Conservation (phyloP, 2,888 invertebrate genomes). For the Campoletis raptor region DNA sequence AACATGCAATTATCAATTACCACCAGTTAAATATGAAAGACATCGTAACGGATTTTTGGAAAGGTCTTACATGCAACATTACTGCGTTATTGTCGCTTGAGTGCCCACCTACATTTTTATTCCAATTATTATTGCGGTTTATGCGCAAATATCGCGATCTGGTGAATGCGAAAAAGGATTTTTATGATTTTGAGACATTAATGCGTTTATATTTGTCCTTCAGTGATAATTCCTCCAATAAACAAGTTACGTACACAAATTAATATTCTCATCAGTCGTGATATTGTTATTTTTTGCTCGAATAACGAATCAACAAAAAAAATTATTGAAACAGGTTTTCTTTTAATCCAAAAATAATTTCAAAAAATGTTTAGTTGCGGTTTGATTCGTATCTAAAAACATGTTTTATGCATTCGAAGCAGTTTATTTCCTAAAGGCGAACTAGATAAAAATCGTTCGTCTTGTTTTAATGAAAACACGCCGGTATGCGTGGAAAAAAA, state of each 20-base stretch:
- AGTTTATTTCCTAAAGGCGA: conserved; percentile 7
- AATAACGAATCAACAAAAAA: background rate
- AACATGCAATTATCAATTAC: conserved; percentile 29
- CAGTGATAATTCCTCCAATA: background rate
- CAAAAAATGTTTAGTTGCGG: background rate
- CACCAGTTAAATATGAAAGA: background rate
- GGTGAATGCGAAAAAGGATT: conserved; percentile 19
- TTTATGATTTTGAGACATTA: conserved; percentile 35
- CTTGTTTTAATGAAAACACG: conserved; percentile 32
- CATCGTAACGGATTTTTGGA: conserved; percentile 5
- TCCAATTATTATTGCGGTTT: conserved; percentile 22
- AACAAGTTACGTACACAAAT: background rate
- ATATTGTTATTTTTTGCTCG: background rate
- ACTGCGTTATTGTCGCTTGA: conserved; percentile 15
- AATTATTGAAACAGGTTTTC: background rate
- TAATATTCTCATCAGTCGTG: background rate
- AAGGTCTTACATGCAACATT: conserved; percentile 4
- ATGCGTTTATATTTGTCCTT: conserved; percentile 3
- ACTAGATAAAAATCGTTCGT: conserved; percentile 13
- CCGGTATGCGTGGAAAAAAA: conserved; percentile 13
- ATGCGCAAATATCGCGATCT: background rate
- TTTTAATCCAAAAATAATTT: background rate
- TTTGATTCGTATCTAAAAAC: background rate
- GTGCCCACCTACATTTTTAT: conserved; percentile 14
- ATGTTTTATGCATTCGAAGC: conserved; percentile 2